Conservation (phyloP, 2,797 vertebrate genomes). For the Typhlichthys subterraneus region DNA sequence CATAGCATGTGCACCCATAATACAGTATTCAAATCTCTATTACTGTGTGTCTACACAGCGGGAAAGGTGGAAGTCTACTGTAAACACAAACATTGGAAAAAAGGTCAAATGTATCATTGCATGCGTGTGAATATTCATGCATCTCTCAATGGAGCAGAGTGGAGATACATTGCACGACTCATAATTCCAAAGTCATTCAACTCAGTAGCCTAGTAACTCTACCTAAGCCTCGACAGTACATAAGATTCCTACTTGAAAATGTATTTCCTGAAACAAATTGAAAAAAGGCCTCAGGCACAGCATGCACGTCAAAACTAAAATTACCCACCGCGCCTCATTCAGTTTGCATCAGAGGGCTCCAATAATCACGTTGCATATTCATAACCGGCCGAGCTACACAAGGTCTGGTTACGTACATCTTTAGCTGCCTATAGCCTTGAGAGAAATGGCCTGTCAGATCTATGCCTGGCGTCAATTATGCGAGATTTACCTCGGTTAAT, state of each 20-base stretch:
- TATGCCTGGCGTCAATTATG: conserved; percentile 51
- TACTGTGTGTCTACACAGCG: not conserved
- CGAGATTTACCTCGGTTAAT: conserved; percentile 50
- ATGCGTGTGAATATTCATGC: conserved; percentile 3
- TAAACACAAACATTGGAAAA: conserved; percentile 4
- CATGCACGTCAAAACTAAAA: conserved; percentile 3
- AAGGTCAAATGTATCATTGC: not conserved
- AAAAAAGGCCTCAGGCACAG: not conserved
- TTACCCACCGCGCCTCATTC: conserved; percentile 1
- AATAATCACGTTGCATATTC: conserved; percentile 8
- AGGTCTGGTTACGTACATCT: not conserved
- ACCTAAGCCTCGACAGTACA: conserved; percentile 15
- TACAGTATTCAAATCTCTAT: not conserved
- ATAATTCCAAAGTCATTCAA: too few relatives aligned
- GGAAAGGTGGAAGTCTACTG: conserved; percentile 1
- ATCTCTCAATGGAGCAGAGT: too few relatives aligned
- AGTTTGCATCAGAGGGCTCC: not conserved
- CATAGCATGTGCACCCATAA: not conserved
- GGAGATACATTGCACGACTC: too few relatives aligned
- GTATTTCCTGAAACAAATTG: conserved; percentile 1
- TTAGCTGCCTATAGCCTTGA: conserved; percentile 16
- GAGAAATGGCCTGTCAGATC: conserved; percentile 37
- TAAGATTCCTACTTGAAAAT: not conserved
- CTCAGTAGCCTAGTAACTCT: conserved; percentile 4
- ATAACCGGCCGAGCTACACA: conserved; percentile 21